Evolutionary conservation across 2,797 vertebrate species (phyloP).

Genomic region (Acomys russatus): DNA sequence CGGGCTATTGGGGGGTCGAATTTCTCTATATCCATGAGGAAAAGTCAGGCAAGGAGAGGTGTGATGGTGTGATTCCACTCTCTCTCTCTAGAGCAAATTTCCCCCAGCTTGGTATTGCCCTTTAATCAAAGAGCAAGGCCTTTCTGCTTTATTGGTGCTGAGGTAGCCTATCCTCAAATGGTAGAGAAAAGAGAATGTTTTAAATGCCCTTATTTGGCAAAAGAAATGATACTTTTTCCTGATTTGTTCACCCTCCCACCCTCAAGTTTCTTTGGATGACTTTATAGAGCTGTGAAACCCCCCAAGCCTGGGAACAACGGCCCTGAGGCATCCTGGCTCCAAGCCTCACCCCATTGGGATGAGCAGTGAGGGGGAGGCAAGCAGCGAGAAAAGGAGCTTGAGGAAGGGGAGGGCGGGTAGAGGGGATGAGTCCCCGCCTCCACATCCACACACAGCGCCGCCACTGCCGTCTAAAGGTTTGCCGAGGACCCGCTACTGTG

Average conservation of each 20-base stretch:
- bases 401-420: background rate
- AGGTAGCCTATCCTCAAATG: slow-evolving; percentile 51
- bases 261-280: slow-evolving; percentile 47
- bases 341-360: slow-evolving; percentile 1
- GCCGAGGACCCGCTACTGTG: background rate
- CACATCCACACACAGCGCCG: background rate
- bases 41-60: background rate
- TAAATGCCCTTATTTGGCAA: slow-evolving; percentile 51
- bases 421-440: background rate
- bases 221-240: slow-evolving; percentile 24
- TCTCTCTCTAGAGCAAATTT: background rate
- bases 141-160: slow-evolving; percentile 40
- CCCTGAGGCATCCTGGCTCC: background rate
- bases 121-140: slow-evolving; percentile 63
- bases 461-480: background rate
- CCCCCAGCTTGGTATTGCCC: slow-evolving; percentile 22
- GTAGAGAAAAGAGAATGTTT: background rate
- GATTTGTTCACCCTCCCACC: background rate
- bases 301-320: background rate
- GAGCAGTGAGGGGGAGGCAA: background rate
- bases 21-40: background rate
- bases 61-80: slow-evolving; percentile 20
- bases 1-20: background rate
- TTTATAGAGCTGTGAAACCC: slow-evolving; percentile 55
- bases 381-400: background rate